These are phyloP conservation scores for Porites divaricata DNA, from an alignment of 92 coral and sea anemone genomes.

Conservation along the genomic window DNA sequence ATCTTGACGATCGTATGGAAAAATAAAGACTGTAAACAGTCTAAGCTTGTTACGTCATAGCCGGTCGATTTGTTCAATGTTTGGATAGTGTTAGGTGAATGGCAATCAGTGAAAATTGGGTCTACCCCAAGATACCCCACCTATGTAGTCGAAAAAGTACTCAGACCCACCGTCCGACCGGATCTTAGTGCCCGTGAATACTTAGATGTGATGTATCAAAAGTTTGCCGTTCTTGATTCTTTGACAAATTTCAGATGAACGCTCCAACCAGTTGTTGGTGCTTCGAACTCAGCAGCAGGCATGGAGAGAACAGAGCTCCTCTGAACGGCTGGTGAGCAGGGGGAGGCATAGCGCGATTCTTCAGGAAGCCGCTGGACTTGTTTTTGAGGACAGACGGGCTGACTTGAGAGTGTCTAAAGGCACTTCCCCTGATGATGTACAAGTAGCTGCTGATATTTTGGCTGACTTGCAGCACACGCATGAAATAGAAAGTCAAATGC, in stretches of 20 bases:
- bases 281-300: slow-evolving; percentile 88
- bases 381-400: slow-evolving; percentile 80
- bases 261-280: slow-evolving; percentile 95
- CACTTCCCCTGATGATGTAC: slow-evolving; percentile 70
- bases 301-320: slow-evolving; percentile 90
- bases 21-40: too few relatives aligned
- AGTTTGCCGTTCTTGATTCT: neutral
- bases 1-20: too few relatives aligned
- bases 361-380: slow-evolving; percentile 93
- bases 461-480: slow-evolving; percentile 89
- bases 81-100: too few relatives aligned
- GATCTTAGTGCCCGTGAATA: too few relatives aligned
- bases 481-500: slow-evolving; percentile 80
- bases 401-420: slow-evolving; percentile 73
- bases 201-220: too few relatives aligned
- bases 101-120: too few relatives aligned
- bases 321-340: slow-evolving; percentile 73
- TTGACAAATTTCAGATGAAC: slow-evolving; percentile 68
- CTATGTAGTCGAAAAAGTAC: too few relatives aligned
- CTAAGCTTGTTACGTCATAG: too few relatives aligned
- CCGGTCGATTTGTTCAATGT: too few relatives aligned
- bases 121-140: too few relatives aligned
- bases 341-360: slow-evolving; percentile 76
- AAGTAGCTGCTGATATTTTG: slow-evolving; percentile 76
- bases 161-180: too few relatives aligned